Percentiles rank a stretch among this genome's conserved stretches.
These are phyloP conservation scores for Cyrtorhinus lividipennis DNA, from an alignment of 1,140 invertebrate genomes.

Conservation along the genomic window DNA sequence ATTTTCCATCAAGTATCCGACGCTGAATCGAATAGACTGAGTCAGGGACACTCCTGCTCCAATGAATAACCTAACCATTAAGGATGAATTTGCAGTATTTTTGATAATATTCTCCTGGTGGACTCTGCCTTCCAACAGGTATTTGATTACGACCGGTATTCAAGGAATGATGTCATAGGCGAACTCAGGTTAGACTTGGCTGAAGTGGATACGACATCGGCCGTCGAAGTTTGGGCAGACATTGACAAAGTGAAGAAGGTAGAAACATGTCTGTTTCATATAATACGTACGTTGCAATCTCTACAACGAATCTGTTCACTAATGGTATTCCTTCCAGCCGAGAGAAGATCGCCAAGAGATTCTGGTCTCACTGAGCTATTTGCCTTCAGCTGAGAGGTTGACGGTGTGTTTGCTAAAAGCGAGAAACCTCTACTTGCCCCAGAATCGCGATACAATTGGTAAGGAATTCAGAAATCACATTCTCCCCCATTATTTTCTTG, in stretches of 20 bases:
- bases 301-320: not conserved
- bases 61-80: not conserved
- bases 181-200: slow-evolving; percentile 54
- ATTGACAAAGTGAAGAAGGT: slow-evolving; percentile 52
- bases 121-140: slow-evolving; percentile 32
- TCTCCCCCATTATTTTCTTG: not conserved
- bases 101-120: no score
- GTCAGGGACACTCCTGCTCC: not conserved
- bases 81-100: no score
- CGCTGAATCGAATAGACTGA: no score
- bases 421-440: slow-evolving; percentile 55
- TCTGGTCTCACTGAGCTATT: slow-evolving; percentile 64
- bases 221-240: slow-evolving; percentile 63
- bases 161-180: slow-evolving; percentile 62
- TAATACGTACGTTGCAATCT: slow-evolving; percentile 17
- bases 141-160: slow-evolving; percentile 54
- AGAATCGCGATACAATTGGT: slow-evolving; percentile 47
- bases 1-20: no score
- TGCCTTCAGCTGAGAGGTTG: slow-evolving; percentile 70
- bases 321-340: slow-evolving; percentile 34
- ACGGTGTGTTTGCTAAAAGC: slow-evolving; percentile 73
- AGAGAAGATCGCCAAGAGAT: slow-evolving; percentile 66
- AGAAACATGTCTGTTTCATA: no score
- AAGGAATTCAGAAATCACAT: no score
- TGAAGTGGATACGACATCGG: slow-evolving; percentile 50